Evolutionary conservation across 2,113 vertebrate species (phyloP), one percentile per base, ranked within the genome.

Genomic region (Psilopsiagon aymara): DNA sequence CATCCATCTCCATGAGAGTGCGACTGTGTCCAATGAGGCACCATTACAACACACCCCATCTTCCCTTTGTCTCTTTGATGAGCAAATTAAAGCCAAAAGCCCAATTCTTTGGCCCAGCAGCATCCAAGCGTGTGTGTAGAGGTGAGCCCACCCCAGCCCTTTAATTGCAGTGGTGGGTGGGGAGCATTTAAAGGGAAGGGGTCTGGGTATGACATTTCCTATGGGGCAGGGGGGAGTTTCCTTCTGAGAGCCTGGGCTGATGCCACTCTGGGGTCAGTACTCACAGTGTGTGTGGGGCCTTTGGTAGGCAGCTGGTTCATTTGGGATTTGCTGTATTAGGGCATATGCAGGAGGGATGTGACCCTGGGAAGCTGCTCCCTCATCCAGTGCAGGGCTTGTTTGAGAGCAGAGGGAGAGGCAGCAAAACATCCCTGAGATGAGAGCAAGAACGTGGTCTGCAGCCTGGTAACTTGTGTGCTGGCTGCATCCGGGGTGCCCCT

Each of bases 11-110:
- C 1, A 0, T 2, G 15, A 49, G 47, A 15, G 13, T 60, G 71
- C 25, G 39, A 52, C 11, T 0, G 0, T 25, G 62, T 10, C 52
- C 17, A 2, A 3, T 2, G 53, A 46, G 35, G 33, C 2, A 69
- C 43, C 2, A 3, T 24, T 13, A 6, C 28, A 0, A 1, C 68
- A 24, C 25, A 0, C 8, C 39, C 31, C 25, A 6, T 11, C 57
- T 55, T n/a, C 21, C 27, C 57, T 28, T 75, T 21, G 23, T 24
- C 71, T 66, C 71, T 74, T 46, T 51, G 16, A 37, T 18, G 31
- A 68, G 68, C 4, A 15, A 17, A 31, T 27, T 66, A 7, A 70
- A 82, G 13, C 66, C 1, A 2, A 46, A 15, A 44, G 11, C 19
- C 18, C 6, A 18, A 3, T 17, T 55, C 57, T 31, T 8, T 27